These are phyloP conservation scores for Heptranchias perlo DNA, from an alignment of 2,113 vertebrate species.

Conservation along the genomic window DNA sequence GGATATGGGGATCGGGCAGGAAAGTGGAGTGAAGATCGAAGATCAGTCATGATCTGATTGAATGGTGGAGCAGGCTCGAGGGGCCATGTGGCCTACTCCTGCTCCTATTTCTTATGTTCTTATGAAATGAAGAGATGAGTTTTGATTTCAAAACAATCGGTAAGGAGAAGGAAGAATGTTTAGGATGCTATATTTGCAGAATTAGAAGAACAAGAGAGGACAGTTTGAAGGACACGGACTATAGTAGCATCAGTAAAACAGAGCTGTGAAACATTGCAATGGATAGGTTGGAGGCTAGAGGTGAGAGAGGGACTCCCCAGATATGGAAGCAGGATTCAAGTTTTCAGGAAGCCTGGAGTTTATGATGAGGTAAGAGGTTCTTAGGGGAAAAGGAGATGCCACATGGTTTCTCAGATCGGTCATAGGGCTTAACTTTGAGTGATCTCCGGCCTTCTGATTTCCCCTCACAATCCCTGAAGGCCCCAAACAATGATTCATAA, in stretches of 20 bases:
- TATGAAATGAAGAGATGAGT: neutral
- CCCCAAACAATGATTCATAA: neutral
- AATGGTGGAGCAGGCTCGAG: too few species aligned
- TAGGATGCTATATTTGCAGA: neutral
- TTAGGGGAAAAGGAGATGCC: neutral
- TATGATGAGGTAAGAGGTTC: neutral
- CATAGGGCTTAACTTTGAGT: neutral
- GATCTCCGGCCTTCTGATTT: neutral
- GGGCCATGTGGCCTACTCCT: too few species aligned
- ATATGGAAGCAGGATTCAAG: neutral
- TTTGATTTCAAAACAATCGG: neutral
- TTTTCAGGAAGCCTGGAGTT: neutral
- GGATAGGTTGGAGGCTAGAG: neutral
- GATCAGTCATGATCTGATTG: too few species aligned
- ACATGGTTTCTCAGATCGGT: neutral
- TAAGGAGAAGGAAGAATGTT: neutral
- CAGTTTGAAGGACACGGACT: neutral
- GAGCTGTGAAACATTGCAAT: neutral
- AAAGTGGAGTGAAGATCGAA: too few species aligned
- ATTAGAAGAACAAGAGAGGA: neutral
- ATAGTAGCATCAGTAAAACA: neutral
- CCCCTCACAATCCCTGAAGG: neutral
- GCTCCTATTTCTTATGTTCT: too few species aligned
- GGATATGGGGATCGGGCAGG: too few species aligned
- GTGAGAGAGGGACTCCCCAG: neutral